These are phyloP conservation scores for Epinotia nisella DNA, from an alignment of 2,888 invertebrate species.

Conservation along the genomic window DNA sequence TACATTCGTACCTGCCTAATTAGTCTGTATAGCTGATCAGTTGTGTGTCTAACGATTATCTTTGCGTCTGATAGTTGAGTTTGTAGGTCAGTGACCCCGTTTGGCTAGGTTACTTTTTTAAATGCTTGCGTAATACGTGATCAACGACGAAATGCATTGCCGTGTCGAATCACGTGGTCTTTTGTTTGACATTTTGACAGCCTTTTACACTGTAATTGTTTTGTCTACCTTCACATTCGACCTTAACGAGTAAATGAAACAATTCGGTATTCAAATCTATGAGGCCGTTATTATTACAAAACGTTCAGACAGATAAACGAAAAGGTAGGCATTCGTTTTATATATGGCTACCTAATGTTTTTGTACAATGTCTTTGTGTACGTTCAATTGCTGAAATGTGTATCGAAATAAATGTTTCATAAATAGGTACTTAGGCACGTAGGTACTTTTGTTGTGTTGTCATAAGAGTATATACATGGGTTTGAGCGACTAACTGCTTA, in stretches of 20 bases:
- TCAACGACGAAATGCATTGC: conserved; percentile 72
- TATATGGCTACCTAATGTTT: background rate
- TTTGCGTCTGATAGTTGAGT: conserved; percentile 60
- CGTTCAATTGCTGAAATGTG: background rate
- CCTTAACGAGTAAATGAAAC: conserved; percentile 24
- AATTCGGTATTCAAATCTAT: conserved; percentile 25
- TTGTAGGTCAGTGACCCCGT: conserved; percentile 78
- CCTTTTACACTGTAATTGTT: conserved; percentile 56
- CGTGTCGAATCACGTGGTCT: conserved; percentile 56
- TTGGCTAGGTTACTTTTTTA: conserved; percentile 52
- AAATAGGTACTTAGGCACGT: background rate
- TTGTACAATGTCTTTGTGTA: background rate
- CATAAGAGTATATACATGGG: background rate
- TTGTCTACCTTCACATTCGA: conserved; percentile 33
- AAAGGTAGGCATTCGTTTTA: background rate
- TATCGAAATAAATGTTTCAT: background rate
- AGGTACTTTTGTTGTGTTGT: background rate
- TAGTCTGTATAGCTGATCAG: conserved; percentile 29
- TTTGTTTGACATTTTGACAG: conserved; percentile 75
- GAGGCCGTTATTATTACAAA: conserved; percentile 8
- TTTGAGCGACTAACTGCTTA: no score
- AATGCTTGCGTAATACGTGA: conserved; percentile 69
- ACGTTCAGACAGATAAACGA: background rate
- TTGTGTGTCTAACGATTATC: conserved; percentile 67
- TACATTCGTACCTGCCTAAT: conserved; percentile 39